Evolutionary conservation across 2,888 invertebrate species (phyloP), one percentile per base, ranked within the genome.

Genomic region (Myopa tessellatipennis): DNA sequence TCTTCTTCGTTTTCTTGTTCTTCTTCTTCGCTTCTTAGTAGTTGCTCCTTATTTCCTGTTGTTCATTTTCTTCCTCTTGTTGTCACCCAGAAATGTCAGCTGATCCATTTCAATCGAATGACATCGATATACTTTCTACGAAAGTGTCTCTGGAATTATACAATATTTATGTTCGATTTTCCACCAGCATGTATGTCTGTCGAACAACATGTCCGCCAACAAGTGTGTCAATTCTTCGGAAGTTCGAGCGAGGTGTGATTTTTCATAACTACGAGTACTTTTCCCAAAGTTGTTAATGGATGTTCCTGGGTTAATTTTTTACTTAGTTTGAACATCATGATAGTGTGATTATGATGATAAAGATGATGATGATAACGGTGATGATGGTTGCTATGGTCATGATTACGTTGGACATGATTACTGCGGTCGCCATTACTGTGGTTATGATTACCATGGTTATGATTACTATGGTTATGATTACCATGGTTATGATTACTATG

Each of bases 141-240:
- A 63, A 63, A 34, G 34, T n/a, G 26, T 26, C 26, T 26, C 26
- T 26, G 2, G 26, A 26, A 26, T 26, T 26, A 26, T 26, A 26
- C 26, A 2, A 26, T n/a, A 5, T 58, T 58, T n/a, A 4, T 58
- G 26, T 38, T 1, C 36, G 36, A 14, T 12, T 36, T 36, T 36
- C 36, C 36, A 14, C 4, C 45, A 8, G 45, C 45, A 45, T 45
- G 40, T 6, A 40, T 40, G 12, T 63, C 63, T 36, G 34, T 63
- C 34, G 14, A 26, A 26, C 26, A 26, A 26, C 26, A 26, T 26
- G 26, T 10, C 60, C 1, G 16, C 26, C 60, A 60, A n/a, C 60
- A 60, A 45, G 40, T 73, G 63, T 73, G 45, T 68, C 74, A 75
- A 75, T 75, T 75, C 75, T 69, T 75, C 69, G 60, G 60, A 75